Base-by-base conservation (phyloP, 2,113 vertebrate genomes). In the Ophiodon elongatus region DNA sequence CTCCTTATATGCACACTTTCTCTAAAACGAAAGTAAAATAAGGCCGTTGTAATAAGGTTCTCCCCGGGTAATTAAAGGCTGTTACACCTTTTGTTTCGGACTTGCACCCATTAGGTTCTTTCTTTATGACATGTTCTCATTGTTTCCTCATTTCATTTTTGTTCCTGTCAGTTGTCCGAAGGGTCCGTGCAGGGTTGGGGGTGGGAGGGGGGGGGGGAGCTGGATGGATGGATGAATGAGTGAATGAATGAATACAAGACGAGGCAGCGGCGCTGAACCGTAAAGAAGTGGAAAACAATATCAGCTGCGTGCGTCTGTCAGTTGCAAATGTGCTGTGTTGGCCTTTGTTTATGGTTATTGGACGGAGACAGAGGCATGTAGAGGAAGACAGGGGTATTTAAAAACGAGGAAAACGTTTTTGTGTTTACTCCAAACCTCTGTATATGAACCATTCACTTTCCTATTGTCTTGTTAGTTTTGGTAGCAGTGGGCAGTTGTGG, bases 261-360 rank as follows among this genome's bases (percentile, higher is more conserved):
- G 52, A 91, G 90, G 87, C 83, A 87, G 88, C 65, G 59, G 83
- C 94, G 84, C 77, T 94, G 94, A 94, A 96, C 92, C 94, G 90
- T 95, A 89, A 95, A 94, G 87, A 94, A 96, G 94, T 93, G 85
- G 95, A 91, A 96, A 95, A 96, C 96, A 96, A 96, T 95, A 95
- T 96, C 95, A 95, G 92, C 94, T 95, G 94, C 94, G 85, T 95
- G 89, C 84, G 89, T 95, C 93, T 95, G 96, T 96, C 93, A 93
- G 92, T 95, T 95, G 91, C 91, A 94, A 95, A 95, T 95, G 91
- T 94, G 92, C 89, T 91, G 91, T 88, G 93, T 82, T 88, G 90
- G 90, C 85, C 91, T 95, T 96, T 96, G 95, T 96, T 95, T 94
- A 85, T 93, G 89, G 87, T 91, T 86, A 91, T 88, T 92, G 94